phyloP scores from a whole-genome alignment of 2,797 vertebrate genomes.

The Gymnodraco acuticeps region DNA sequence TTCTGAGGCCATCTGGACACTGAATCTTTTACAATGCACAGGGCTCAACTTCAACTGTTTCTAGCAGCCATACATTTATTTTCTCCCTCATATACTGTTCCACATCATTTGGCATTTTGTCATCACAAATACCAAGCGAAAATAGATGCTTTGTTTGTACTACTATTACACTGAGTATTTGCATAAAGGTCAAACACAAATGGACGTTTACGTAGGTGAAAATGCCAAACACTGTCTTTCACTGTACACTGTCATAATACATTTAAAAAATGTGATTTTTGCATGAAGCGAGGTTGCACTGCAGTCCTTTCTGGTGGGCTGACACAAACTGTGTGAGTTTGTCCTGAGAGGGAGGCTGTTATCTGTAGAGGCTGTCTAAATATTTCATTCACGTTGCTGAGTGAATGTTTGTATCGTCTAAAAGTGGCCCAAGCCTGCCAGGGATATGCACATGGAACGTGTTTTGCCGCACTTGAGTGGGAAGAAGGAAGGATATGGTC shows the following conservation, averaged over 20 bases:
- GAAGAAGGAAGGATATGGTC: not conserved
- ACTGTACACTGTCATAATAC: not conserved
- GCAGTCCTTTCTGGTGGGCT: conserved; percentile 34
- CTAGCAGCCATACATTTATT: conserved; percentile 38
- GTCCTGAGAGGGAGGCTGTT: conserved; percentile 61
- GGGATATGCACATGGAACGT: conserved; percentile 38
- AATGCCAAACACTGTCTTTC: conserved; percentile 13
- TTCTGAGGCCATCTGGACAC: conserved; percentile 78
- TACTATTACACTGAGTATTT: not conserved
- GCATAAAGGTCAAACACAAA: conserved; percentile 21
- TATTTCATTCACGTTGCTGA: conserved; percentile 81
- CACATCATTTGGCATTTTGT: conserved; percentile 34
- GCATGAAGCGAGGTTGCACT: conserved; percentile 27
- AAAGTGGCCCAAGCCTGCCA: conserved; percentile 47
- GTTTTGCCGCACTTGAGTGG: conserved; percentile 4
- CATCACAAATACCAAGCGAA: conserved; percentile 24
- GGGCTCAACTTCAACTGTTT: conserved; percentile 48
- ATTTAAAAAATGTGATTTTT: not conserved
- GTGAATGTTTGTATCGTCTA: conserved; percentile 70
- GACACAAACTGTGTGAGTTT: conserved; percentile 36
- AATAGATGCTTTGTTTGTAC: conserved; percentile 1
- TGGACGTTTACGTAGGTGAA: conserved; percentile 5
- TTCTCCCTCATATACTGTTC: conserved; percentile 30
- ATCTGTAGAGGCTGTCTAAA: conserved; percentile 80
- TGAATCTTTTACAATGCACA: conserved; percentile 79